These are phyloP conservation scores for Melangyna quadrimaculata DNA, from an alignment of 2,888 invertebrate genomes.

Conservation along the genomic window DNA sequence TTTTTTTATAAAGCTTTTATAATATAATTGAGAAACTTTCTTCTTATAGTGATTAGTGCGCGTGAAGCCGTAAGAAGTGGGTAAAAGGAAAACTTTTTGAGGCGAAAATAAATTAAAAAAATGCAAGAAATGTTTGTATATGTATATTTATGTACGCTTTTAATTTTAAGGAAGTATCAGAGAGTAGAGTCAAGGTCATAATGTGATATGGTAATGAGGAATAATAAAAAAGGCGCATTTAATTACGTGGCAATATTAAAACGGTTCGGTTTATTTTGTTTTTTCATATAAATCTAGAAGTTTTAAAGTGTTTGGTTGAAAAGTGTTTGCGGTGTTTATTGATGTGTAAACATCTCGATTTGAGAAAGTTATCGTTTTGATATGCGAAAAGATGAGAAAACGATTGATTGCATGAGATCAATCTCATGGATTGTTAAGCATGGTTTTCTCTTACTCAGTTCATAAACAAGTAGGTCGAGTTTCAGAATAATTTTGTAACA, in stretches of 20 bases:
- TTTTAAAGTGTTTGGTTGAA: neutral
- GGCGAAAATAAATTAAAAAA: neutral
- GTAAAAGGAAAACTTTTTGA: neutral
- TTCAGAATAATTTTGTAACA: too few species aligned
- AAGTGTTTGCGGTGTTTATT: too few species aligned
- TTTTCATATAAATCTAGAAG: neutral
- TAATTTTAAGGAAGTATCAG: neutral
- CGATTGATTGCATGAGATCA: too few species aligned
- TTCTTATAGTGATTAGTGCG: constrained; percentile 6
- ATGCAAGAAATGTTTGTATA: neutral
- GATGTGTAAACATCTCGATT: too few species aligned
- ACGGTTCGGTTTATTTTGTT: neutral
- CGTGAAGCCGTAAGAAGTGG: neutral
- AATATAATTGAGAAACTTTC: constrained; percentile 21
- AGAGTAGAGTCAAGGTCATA: neutral
- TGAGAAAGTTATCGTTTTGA: too few species aligned
- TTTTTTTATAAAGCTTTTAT: neutral
- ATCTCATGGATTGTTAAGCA: too few species aligned
- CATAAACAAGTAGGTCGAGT: too few species aligned
- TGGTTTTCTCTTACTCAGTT: too few species aligned
- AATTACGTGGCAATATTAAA: neutral
- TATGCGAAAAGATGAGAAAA: too few species aligned
- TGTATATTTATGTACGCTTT: neutral
- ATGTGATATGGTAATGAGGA: neutral
- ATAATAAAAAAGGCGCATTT: neutral